phyloP scores from a whole-genome alignment of 2,113 vertebrate species.

The Hippocampus guttulatus region DNA sequence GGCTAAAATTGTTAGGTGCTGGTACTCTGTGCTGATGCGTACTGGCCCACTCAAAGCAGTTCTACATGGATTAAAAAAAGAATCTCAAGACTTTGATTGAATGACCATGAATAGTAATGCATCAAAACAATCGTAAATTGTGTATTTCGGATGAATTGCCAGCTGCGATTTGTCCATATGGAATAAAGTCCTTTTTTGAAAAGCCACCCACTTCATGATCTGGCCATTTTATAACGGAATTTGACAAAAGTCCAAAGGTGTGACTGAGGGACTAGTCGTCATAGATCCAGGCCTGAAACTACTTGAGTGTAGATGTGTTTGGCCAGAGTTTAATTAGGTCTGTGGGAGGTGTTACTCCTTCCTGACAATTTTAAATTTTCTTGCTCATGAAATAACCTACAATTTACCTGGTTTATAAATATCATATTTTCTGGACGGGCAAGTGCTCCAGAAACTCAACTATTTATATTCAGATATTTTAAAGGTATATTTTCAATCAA shows the following conservation, averaged over 20 bases:
- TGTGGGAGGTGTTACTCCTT: constrained; percentile 34
- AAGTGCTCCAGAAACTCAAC: too few relatives aligned
- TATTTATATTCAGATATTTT: too few relatives aligned
- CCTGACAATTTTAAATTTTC: constrained; percentile 7
- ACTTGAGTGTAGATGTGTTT: constrained; percentile 20
- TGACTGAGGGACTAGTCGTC: constrained; percentile 18
- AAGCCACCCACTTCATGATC: constrained; percentile 8
- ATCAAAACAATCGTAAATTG: not conserved
- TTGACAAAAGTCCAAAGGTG: constrained; percentile 20
- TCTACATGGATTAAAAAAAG: too few relatives aligned
- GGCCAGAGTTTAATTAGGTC: constrained; percentile 16
- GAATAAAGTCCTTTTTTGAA: not conserved
- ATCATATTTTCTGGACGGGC: too few relatives aligned
- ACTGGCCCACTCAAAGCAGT: too few relatives aligned
- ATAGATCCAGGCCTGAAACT: constrained; percentile 17
- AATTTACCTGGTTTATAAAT: constrained; percentile 3
- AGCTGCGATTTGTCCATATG: constrained; percentile 1
- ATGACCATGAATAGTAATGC: not conserved
- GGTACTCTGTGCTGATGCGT: too few relatives aligned
- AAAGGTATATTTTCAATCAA: too few relatives aligned
- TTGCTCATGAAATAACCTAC: constrained; percentile 28
- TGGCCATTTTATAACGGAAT: constrained; percentile 8
- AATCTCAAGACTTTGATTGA: not conserved
- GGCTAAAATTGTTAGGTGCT: too few relatives aligned
- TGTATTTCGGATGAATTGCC: not conserved